phyloP scores from a whole-genome alignment of 2,797 vertebrate genomes.

The Lepus townsendii region DNA sequence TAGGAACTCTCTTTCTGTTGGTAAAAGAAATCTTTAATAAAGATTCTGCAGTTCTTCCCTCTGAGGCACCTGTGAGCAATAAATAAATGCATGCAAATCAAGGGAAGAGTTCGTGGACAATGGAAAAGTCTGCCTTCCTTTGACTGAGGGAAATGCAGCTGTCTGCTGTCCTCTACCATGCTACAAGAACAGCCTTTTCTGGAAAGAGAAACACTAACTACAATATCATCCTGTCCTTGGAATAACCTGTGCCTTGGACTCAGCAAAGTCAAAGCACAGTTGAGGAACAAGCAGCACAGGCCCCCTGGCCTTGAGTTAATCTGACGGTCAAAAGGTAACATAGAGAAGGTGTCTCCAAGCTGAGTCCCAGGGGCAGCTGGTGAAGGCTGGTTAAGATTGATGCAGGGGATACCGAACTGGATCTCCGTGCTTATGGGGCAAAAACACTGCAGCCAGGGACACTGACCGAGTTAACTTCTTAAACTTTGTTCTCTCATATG shows the following conservation, averaged over 20 bases:
- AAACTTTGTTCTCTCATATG: background rate
- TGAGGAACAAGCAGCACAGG: background rate
- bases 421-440: background rate
- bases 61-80: background rate
- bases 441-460: background rate
- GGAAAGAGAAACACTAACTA: background rate
- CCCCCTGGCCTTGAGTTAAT: background rate
- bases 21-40: background rate
- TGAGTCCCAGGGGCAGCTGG: background rate
- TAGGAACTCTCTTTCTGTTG: background rate
- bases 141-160: background rate
- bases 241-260: background rate
- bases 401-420: background rate
- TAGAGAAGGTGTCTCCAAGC: background rate
- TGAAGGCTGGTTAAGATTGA: background rate
- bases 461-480: background rate
- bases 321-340: constrained; percentile 8
- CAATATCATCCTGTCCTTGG: background rate
- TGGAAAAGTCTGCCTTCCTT: background rate
- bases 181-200: background rate
- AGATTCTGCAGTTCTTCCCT: background rate
- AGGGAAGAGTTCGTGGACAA: background rate
- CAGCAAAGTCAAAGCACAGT: background rate
- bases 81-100: background rate
- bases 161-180: background rate